These are phyloP conservation scores for Callocephalon fimbriatum DNA, from an alignment of 2,113 vertebrate species.

Conservation along the genomic window DNA sequence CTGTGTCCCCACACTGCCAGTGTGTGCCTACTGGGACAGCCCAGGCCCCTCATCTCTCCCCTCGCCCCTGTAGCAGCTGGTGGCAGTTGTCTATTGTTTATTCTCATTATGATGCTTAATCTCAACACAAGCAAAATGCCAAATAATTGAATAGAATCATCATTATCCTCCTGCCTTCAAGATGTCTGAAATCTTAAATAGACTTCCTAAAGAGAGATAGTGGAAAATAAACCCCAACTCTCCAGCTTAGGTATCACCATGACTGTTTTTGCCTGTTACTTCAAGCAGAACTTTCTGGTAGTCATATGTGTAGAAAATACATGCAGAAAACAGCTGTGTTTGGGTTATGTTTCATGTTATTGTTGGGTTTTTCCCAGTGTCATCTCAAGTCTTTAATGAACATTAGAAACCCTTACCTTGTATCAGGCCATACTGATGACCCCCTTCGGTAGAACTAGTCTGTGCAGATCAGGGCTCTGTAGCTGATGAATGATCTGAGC, in stretches of 20 bases:
- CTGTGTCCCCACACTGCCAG: accelerated
- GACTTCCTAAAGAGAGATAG: background rate
- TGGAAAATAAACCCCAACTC: background rate
- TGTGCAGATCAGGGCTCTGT: background rate
- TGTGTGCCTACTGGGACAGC: background rate
- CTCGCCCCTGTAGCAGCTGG: background rate
- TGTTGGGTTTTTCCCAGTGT: background rate
- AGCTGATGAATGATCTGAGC: background rate
- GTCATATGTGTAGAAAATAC: background rate
- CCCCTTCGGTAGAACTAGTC: background rate
- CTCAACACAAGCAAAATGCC: background rate
- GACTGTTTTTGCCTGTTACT: background rate
- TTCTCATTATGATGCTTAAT: background rate
- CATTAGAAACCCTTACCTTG: background rate
- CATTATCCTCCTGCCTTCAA: background rate
- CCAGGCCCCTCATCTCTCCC: accelerated
- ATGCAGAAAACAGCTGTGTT: background rate
- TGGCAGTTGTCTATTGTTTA: background rate
- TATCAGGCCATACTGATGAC: background rate
- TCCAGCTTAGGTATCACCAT: background rate
- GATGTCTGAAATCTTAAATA: background rate
- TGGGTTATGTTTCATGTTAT: background rate
- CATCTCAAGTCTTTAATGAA: background rate
- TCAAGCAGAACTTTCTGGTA: background rate
- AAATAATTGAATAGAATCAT: background rate